Evolutionary conservation across 2,888 invertebrate genomes (phyloP).

Genomic region (Pyrochroa serraticornis): DNA sequence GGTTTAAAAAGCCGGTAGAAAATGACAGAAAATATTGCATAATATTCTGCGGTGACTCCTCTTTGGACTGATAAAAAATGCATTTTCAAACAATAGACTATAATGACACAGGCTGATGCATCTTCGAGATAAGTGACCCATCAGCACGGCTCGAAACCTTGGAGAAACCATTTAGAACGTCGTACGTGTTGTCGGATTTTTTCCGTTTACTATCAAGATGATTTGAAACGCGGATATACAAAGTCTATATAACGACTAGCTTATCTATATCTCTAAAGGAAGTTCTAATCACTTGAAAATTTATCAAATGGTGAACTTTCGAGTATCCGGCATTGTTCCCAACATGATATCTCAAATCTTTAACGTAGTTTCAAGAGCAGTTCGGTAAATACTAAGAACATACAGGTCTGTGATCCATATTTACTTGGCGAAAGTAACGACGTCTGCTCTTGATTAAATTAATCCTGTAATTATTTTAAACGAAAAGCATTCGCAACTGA

Average conservation of each 20-base stretch:
- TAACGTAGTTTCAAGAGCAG: conserved; percentile 31
- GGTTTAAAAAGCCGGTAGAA: too few relatives aligned
- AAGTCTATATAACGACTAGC: conserved; percentile 29
- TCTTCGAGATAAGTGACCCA: conserved; percentile 40
- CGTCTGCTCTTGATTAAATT: background rate
- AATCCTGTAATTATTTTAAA: background rate
- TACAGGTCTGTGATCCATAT: conserved; percentile 18
- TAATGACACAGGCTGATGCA: conserved; percentile 51
- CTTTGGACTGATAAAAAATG: conserved; percentile 38
- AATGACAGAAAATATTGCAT: background rate
- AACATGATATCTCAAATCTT: conserved; percentile 37
- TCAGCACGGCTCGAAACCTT: conserved; percentile 31
- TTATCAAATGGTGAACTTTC: conserved; percentile 49
- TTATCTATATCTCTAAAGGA: conserved; percentile 51
- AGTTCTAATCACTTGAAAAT: conserved; percentile 50
- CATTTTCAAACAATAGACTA: conserved; percentile 48
- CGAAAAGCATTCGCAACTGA: background rate
- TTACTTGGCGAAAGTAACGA: conserved; percentile 8
- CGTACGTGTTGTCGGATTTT: conserved; percentile 16
- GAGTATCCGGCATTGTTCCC: conserved; percentile 47
- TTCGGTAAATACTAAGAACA: conserved; percentile 25
- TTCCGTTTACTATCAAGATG: conserved; percentile 26
- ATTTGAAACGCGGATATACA: conserved; percentile 32
- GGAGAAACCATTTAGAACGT: conserved; percentile 33
- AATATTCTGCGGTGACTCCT: conserved; percentile 1